Conservation (phyloP, 2,797 vertebrate genomes). For the Hapalemur alaotrensis region DNA sequence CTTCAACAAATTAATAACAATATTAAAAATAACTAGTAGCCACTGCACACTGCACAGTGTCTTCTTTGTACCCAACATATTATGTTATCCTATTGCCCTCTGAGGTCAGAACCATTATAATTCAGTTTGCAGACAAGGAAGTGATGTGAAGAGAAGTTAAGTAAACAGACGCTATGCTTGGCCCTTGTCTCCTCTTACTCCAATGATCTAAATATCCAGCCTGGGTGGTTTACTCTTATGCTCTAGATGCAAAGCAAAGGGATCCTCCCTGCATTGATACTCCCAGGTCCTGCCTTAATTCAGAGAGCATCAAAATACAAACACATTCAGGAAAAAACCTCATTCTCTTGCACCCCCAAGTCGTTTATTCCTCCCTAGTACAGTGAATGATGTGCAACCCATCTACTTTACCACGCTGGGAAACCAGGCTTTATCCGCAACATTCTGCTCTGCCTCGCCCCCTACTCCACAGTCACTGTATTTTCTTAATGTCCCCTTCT, state of each 20-base stretch:
- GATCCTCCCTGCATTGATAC: neutral
- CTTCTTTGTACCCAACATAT: neutral
- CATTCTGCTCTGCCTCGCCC: neutral
- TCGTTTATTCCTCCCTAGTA: neutral
- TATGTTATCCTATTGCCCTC: neutral
- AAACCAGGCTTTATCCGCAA: neutral
- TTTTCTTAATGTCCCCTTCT: neutral
- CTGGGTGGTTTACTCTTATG: neutral
- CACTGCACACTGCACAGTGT: neutral
- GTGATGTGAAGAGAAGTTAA: neutral
- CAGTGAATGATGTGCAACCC: neutral
- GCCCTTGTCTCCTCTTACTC: neutral
- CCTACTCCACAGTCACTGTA: accelerated
- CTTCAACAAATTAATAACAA: neutral
- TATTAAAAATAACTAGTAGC: neutral
- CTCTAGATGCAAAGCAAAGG: neutral
- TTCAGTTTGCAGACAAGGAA: neutral
- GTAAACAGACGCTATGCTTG: neutral
- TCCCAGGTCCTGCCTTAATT: neutral
- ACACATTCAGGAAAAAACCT: neutral
- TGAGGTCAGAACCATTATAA: neutral
- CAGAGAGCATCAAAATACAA: neutral
- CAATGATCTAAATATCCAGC: neutral
- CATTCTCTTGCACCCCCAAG: neutral
- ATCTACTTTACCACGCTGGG: neutral